Base-by-base conservation (phyloP, 2,113 vertebrate genomes). In the Zingel zingel region DNA sequence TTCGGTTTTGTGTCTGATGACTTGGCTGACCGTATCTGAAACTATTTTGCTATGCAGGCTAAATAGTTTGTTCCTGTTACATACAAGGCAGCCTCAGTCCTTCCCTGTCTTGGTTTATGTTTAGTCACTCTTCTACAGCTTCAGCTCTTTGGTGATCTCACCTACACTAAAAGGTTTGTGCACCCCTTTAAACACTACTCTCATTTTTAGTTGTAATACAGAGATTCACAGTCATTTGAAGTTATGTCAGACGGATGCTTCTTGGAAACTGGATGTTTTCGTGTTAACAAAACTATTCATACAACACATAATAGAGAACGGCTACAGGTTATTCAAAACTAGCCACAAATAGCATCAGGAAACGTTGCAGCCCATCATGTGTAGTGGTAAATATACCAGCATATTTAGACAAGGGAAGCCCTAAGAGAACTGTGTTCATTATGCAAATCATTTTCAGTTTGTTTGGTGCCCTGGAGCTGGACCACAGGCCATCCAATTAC, bases 401-500 rank as follows among this genome's bases (percentile, higher is more conserved):
- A 74, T 81, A 61, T 82, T 89, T 84, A 84, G 36, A 71, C 39
- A 0, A 74, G 86, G 85, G 72, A 83, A 80, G 61, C 69, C 81
- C 87, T 43, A 0, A 69, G 25, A 82, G 70, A 81, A 87, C 88
- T 66, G 72, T 18, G 76, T 92, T 83, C 23, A 63, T 71, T 66
- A 87, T 86, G 81, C 85, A 89, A 90, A 86, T 83, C 1, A 14
- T 75, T 74, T 81, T 76, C 64, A 19, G 3, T 85, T 81, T 77
- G 68, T 70, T 73, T 65, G 77, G 48, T 68, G 75, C 69, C 79
- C 77, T 21, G 68, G 47, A 81, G 83, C 87, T n/a, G 50, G 71
- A 63, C 66, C 78, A 78, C 59, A 50, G 70, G 77, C 47, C 14
- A 30, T 19, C 59, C 64, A 71, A 51, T 86, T 70, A 80, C 74